Percentiles rank a stretch among this genome's conserved stretches.
Conservation (phyloP, 2,888 invertebrate genomes). For the Acronicta psi region DNA sequence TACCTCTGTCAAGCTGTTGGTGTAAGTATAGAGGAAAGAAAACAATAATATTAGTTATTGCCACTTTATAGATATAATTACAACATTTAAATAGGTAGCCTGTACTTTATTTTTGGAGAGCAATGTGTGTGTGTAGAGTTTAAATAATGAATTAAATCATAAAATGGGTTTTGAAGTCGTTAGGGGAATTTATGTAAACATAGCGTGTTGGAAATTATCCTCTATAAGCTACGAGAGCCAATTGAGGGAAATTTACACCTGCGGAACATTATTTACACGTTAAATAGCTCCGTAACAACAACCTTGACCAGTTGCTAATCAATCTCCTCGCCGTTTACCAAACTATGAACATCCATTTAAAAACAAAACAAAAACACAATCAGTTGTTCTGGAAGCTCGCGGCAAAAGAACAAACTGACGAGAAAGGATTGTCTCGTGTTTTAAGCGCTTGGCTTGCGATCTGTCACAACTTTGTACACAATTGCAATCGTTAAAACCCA, state of each 20-base stretch:
- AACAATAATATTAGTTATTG: constrained; percentile 22
- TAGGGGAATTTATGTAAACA: constrained; percentile 26
- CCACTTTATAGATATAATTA: constrained; percentile 10
- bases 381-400: constrained; percentile 2
- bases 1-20: constrained; percentile 17
- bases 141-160: not conserved
- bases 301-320: constrained; percentile 6
- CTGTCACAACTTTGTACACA: constrained; percentile 8
- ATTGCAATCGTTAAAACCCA: constrained; percentile 4
- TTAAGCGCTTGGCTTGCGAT: not conserved
- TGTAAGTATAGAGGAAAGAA: constrained; percentile 24
- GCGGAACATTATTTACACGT: constrained; percentile 5
- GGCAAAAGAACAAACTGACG: constrained; percentile 5
- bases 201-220: constrained; percentile 19
- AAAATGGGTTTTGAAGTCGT: constrained; percentile 1
- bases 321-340: constrained; percentile 3
- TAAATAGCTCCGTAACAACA: constrained; percentile 8
- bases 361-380: constrained; percentile 14
- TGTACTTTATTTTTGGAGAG: constrained; percentile 6
- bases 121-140: not conserved
- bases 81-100: constrained; percentile 10
- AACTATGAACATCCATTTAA: constrained; percentile 2
- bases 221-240: constrained; percentile 1
- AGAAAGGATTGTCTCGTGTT: constrained; percentile 10
- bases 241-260: constrained; percentile 27